Percentiles rank a stretch among this genome's conserved stretches.
These are phyloP conservation scores for Trematocara zebra DNA, from an alignment of 2,113 vertebrate genomes.

Conservation along the genomic window DNA sequence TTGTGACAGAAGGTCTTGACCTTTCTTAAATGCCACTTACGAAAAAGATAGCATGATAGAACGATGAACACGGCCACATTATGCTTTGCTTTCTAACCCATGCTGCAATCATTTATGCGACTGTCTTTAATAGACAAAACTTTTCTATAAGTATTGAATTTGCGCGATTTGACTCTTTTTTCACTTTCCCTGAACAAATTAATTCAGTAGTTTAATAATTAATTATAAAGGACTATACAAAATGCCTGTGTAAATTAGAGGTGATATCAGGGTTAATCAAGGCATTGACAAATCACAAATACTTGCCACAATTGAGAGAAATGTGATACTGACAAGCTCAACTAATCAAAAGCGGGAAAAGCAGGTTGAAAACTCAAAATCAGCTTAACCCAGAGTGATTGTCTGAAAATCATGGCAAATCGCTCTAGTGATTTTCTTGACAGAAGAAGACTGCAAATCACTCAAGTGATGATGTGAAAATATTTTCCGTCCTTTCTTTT, in stretches of 20 bases:
- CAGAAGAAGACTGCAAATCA: not conserved
- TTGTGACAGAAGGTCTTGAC: not conserved
- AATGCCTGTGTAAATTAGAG: not conserved
- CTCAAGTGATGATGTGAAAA: not conserved
- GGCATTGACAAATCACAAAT: not conserved
- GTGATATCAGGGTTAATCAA: not conserved
- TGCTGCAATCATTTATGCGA: not conserved
- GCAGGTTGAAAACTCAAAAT: not conserved
- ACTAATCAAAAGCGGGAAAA: not conserved
- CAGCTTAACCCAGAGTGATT: not conserved
- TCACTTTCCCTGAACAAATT: not conserved
- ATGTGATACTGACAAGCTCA: not conserved
- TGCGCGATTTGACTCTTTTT: not conserved
- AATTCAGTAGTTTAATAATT: not conserved
- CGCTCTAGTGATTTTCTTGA: not conserved
- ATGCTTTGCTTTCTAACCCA: not conserved
- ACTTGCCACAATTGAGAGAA: not conserved
- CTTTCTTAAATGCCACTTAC: not conserved
- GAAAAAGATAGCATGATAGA: not conserved
- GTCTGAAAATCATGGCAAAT: not conserved
- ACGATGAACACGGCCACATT: not conserved
- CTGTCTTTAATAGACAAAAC: not conserved
- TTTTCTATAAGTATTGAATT: not conserved
- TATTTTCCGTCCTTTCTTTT: not conserved
- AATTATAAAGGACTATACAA: not conserved